Evolutionary conservation across 1,140 invertebrate species (phyloP).

Genomic region (Diabrotica virgifera): DNA sequence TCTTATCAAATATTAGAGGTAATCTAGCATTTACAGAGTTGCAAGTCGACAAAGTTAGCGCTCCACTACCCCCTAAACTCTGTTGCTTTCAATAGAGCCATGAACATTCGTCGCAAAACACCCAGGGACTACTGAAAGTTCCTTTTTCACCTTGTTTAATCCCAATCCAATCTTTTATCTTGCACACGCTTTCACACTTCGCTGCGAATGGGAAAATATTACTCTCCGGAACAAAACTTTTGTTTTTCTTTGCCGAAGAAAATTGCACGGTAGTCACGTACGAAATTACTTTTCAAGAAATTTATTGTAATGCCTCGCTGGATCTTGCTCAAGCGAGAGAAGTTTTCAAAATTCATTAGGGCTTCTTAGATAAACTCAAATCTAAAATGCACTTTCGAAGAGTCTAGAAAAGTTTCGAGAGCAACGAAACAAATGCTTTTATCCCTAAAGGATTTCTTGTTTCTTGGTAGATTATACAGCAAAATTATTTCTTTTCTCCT

Average conservation of each 20-base stretch:
- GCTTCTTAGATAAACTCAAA: not conserved
- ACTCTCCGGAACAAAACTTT: constrained; percentile 34
- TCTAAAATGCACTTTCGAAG: constrained; percentile 1
- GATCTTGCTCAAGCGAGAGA: not conserved
- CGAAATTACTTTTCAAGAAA: not conserved
- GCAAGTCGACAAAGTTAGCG: too few relatives aligned
- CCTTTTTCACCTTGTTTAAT: constrained; percentile 43
- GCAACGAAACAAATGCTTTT: not conserved
- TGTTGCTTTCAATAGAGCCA: constrained; percentile 33
- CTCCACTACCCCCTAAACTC: too few relatives aligned
- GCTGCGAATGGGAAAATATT: constrained; percentile 41
- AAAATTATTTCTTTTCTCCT: too few relatives aligned
- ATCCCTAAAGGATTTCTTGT: not conserved
- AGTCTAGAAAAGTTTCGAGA: not conserved
- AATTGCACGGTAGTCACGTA: constrained; percentile 24
- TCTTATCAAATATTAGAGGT: too few relatives aligned
- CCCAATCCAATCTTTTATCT: constrained; percentile 49
- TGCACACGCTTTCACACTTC: constrained; percentile 47
- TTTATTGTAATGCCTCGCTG: constrained; percentile 7
- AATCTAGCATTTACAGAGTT: too few relatives aligned
- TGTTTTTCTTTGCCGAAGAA: constrained; percentile 30
- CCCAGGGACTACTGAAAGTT: constrained; percentile 30
- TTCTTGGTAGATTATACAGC: too few relatives aligned
- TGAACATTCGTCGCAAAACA: constrained; percentile 31
- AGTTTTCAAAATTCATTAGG: not conserved